phyloP scores from a whole-genome alignment of 1,140 invertebrate genomes.

The Bombus confusus region DNA sequence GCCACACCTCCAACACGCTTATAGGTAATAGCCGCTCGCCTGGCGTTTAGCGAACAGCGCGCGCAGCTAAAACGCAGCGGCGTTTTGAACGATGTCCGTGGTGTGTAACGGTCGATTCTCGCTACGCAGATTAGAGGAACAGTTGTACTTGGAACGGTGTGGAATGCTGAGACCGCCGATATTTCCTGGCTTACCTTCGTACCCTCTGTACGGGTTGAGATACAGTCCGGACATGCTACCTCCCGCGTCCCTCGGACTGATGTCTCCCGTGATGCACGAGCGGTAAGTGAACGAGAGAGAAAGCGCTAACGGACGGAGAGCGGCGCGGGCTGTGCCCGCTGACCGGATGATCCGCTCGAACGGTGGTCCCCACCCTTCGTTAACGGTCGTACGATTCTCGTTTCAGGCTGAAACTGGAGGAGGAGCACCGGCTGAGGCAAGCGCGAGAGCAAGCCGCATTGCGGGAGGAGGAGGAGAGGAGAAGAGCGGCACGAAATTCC shows the following conservation, averaged over 20 bases:
- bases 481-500: constrained; percentile 83
- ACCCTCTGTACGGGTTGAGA: constrained; percentile 83
- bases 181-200: constrained; percentile 83
- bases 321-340: too few relatives aligned
- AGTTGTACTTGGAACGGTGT: constrained; percentile 89
- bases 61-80: too few relatives aligned
- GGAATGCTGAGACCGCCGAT: constrained; percentile 86
- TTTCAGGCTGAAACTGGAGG: constrained; percentile 85
- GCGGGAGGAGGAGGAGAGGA: constrained; percentile 83
- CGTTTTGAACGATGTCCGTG: too few relatives aligned
- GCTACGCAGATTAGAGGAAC: constrained; percentile 86
- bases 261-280: constrained; percentile 85
- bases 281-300: constrained; percentile 75
- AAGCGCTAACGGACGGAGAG: too few relatives aligned
- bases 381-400: constrained; percentile 35
- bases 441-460: constrained; percentile 82
- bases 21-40: constrained; percentile 79
- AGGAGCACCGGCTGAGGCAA: constrained; percentile 85
- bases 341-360: neutral
- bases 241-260: constrained; percentile 81
- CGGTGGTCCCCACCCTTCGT: constrained; percentile 27
- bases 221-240: constrained; percentile 83
- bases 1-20: constrained; percentile 83
- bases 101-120: neutral
- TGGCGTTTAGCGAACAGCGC: neutral